A percentile compares a stretch with the other conserved stretches of the same genome.
phyloP scores from a whole-genome alignment of 1,140 invertebrate species.

The Orius insidiosus region DNA sequence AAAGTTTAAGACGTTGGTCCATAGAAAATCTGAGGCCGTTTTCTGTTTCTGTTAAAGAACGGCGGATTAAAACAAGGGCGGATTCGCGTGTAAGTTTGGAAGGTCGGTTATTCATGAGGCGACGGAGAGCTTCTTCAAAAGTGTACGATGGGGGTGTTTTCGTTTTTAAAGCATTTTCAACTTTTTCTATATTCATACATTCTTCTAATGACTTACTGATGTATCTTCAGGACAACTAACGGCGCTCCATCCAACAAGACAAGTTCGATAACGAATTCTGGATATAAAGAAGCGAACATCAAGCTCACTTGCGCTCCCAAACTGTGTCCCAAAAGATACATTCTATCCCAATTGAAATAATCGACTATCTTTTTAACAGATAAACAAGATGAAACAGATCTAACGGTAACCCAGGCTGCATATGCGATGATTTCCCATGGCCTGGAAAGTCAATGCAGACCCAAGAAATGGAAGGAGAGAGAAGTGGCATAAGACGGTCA shows the following conservation, averaged over 20 bases:
- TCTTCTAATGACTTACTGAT: slow-evolving; percentile 21
- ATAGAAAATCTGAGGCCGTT: slow-evolving; percentile 25
- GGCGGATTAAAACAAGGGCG: slow-evolving; percentile 31
- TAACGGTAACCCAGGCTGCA: slow-evolving; percentile 31
- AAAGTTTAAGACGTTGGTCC: slow-evolving; percentile 24
- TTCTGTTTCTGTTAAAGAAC: slow-evolving; percentile 25
- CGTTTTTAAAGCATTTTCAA: slow-evolving; percentile 17
- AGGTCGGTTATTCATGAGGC: slow-evolving; percentile 24
- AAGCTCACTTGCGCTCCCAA: slow-evolving; percentile 32
- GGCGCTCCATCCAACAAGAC: slow-evolving; percentile 33
- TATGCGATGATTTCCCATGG: slow-evolving; percentile 46
- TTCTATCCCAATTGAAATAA: slow-evolving; percentile 35
- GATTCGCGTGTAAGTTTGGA: slow-evolving; percentile 26
- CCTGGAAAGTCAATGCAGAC: slow-evolving; percentile 49
- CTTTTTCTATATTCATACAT: slow-evolving; percentile 21
- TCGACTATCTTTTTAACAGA: slow-evolving; percentile 33
- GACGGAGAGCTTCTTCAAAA: slow-evolving; percentile 31
- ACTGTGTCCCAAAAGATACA: slow-evolving; percentile 38
- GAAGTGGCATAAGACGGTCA: slow-evolving; percentile 36
- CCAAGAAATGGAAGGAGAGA: slow-evolving; percentile 39
- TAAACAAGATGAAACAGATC: slow-evolving; percentile 29
- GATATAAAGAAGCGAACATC: slow-evolving; percentile 30
- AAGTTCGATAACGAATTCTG: slow-evolving; percentile 30
- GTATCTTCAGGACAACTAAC: slow-evolving; percentile 20
- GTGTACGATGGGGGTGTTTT: slow-evolving; percentile 26